These are phyloP conservation scores for Hippocampus comes DNA, from an alignment of 2,113 vertebrate genomes.

Conservation along the genomic window DNA sequence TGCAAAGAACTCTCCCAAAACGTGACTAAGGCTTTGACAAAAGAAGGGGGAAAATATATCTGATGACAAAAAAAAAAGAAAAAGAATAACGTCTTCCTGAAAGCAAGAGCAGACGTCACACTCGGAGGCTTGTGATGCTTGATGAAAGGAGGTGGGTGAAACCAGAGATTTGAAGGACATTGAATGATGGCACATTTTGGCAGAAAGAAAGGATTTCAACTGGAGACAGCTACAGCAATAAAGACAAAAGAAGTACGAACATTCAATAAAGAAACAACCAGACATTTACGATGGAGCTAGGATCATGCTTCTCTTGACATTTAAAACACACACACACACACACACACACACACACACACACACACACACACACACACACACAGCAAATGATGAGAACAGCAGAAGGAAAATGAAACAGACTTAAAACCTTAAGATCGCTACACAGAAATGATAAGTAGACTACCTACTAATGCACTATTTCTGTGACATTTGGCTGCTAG, in stretches of 20 bases:
- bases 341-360: neutral
- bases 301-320: neutral
- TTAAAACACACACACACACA: too few relatives aligned
- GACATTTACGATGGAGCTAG: constrained; percentile 5
- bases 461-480: neutral
- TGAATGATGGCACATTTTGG: constrained; percentile 18
- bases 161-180: constrained; percentile 12
- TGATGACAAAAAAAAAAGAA: constrained; percentile 20
- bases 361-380: neutral
- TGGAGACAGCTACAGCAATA: constrained; percentile 1
- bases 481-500: neutral
- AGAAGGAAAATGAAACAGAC: constrained; percentile 1
- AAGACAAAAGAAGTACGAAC: constrained; percentile 6
- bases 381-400: neutral
- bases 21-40: constrained; percentile 23
- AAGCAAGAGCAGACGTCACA: constrained; percentile 43
- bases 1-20: constrained; percentile 22
- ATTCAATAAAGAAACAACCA: constrained; percentile 21
- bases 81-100: constrained; percentile 45
- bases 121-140: constrained; percentile 42
- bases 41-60: constrained; percentile 9
- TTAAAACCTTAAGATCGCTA: neutral
- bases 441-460: neutral
- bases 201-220: constrained; percentile 8
- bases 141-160: constrained; percentile 47